phyloP scores from a whole-genome alignment of 2,113 vertebrate species.

The Phainopepla nitens region DNA sequence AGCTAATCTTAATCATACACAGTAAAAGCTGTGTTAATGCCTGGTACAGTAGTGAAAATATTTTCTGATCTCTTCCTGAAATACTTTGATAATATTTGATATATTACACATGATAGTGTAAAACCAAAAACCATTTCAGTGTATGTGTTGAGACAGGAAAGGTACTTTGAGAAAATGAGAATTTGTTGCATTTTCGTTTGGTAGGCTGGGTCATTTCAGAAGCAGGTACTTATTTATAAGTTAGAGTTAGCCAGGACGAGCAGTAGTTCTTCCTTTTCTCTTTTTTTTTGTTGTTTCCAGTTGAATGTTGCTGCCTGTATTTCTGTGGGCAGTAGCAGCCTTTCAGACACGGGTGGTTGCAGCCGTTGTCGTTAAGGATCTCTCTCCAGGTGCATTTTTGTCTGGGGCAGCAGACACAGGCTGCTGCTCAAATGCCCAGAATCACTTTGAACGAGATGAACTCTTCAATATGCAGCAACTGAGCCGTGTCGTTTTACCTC shows the following conservation, averaged over 20 bases:
- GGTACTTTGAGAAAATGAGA: neutral
- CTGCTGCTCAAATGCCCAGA: neutral
- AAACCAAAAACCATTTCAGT: neutral
- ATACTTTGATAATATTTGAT: neutral
- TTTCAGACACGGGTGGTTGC: neutral
- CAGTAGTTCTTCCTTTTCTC: neutral
- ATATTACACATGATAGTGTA: neutral
- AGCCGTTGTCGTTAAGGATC: neutral
- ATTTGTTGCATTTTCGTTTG: neutral
- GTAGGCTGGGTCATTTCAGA: neutral
- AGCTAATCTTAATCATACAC: neutral
- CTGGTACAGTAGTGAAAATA: neutral
- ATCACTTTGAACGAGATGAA: neutral
- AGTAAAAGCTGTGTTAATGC: neutral
- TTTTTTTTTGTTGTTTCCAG: neutral
- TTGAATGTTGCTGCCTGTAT: neutral
- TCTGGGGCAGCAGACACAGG: neutral
- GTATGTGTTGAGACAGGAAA: neutral
- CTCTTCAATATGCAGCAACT: neutral
- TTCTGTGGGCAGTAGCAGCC: neutral
- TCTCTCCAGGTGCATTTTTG: conserved; percentile 1
- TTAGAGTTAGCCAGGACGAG: neutral
- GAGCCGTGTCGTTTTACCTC: neutral
- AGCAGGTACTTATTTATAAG: neutral
- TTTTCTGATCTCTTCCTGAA: neutral